Percentiles rank a stretch among this genome's conserved stretches.
These are phyloP conservation scores for Drosophila maculinotata DNA, from an alignment of 2,888 invertebrate genomes.

Conservation along the genomic window DNA sequence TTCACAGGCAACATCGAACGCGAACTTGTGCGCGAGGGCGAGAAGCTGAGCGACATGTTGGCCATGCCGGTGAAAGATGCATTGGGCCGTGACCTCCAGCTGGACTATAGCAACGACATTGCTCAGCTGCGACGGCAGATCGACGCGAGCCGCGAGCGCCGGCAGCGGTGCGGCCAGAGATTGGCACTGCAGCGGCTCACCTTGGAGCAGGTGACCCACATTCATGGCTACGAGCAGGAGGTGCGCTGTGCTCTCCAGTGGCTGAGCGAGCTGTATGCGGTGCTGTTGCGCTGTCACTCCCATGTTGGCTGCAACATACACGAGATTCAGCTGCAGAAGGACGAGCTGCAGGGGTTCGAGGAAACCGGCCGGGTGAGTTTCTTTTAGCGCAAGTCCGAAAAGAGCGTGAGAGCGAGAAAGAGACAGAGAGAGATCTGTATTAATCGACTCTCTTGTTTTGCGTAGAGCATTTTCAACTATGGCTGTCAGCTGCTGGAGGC, in stretches of 20 bases:
- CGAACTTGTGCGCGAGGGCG: constrained; percentile 90
- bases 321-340: constrained; percentile 91
- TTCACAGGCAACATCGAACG: constrained; percentile 88
- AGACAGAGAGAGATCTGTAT: constrained; percentile 12
- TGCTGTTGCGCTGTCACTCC: constrained; percentile 89
- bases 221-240: constrained; percentile 91
- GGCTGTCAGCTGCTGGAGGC: constrained; percentile 92
- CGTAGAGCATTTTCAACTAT: constrained; percentile 92
- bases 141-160: constrained; percentile 89
- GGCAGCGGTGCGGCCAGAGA: constrained; percentile 90
- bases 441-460: constrained; percentile 7
- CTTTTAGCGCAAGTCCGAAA: not conserved
- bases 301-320: constrained; percentile 90
- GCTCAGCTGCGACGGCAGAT: constrained; percentile 90
- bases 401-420: constrained; percentile 5
- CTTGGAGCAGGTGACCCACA: constrained; percentile 91
- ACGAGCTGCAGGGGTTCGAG: constrained; percentile 91
- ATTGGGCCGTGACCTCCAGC: constrained; percentile 89
- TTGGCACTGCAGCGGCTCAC: constrained; percentile 91
- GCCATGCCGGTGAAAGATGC: constrained; percentile 92
- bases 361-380: constrained; percentile 90
- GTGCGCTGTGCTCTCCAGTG: constrained; percentile 91
- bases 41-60: constrained; percentile 91
- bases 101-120: constrained; percentile 90
- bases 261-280: constrained; percentile 91